Evolutionary conservation across 2,888 invertebrate genomes (phyloP).

Genomic region (Bruchidius siliquastri): DNA sequence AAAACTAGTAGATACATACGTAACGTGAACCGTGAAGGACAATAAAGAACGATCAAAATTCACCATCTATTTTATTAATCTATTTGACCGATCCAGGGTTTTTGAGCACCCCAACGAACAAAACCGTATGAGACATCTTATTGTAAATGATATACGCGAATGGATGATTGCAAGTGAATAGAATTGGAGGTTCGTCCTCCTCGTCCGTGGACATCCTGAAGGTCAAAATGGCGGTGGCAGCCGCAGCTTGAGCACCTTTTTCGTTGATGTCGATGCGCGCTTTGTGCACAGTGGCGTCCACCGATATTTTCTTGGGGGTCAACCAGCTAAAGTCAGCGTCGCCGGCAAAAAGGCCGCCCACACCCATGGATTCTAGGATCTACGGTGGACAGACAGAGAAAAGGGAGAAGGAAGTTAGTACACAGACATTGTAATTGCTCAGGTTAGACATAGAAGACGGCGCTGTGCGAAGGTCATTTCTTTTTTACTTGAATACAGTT

Average conservation of each 20-base stretch:
- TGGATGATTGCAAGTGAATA: slow-evolving; percentile 79
- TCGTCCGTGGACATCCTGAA: slow-evolving; percentile 61
- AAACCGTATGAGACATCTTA: slow-evolving; percentile 56
- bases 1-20: no score
- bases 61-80: neutral
- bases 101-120: slow-evolving; percentile 58
- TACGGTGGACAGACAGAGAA: slow-evolving; percentile 28
- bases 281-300: slow-evolving; percentile 66
- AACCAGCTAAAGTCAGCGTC: slow-evolving; percentile 54
- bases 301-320: slow-evolving; percentile 46
- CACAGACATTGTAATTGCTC: neutral
- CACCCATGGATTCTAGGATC: slow-evolving; percentile 53
- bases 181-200: slow-evolving; percentile 59
- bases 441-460: neutral
- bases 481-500: neutral
- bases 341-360: slow-evolving; percentile 52
- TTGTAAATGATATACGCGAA: slow-evolving; percentile 80
- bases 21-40: neutral
- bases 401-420: slow-evolving; percentile 20
- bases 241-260: slow-evolving; percentile 80
- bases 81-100: slow-evolving; percentile 6
- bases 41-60: neutral
- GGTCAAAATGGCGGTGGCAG: slow-evolving; percentile 77
- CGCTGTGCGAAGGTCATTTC: neutral
- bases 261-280: slow-evolving; percentile 82